Base-by-base conservation (phyloP, 2,113 vertebrate genomes). In the Ploceus nigricollis region DNA sequence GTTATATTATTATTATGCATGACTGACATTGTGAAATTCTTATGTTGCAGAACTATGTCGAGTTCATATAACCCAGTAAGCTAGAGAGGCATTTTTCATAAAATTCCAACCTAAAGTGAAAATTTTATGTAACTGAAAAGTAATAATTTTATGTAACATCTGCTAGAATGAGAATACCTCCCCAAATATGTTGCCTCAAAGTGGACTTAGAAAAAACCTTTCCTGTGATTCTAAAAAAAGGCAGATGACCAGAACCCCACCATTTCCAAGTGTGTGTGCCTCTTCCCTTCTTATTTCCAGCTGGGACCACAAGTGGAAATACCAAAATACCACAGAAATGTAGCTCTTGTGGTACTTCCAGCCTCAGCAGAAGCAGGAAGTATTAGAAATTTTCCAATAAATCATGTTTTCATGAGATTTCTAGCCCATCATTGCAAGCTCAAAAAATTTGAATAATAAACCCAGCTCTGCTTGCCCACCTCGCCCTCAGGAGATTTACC, bases 1-100 rank as follows among this genome's bases (percentile, higher is more conserved):
- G 90, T 86, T 97, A 91, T 96, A 93, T 95, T 96, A 94, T 96
- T 97, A 92, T 90, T 95, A 95, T 96, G 95, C 93, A 97, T 97
- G 95, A 96, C 94, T 97, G 95, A 97, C 94, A 83, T 93, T 0
- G 75, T 94, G 92, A 94, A 93, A 93, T 96, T 91, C 90, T 96
- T 91, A 93, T 27, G 63, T 90, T 93, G 77, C 85, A 93, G 76
- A 95, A 69, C 66, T 91, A 79, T 95, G 89, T 87, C 88, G 47
- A 94, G 91, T 88, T 95, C 94, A 87, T 90, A 93, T 82, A 94
- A 93, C 94, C 90, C 90, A 93, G 73, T 93, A 94, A 91, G 39
- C 71, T 50, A 73, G 93, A 80, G 54, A 94, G 68, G 58, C 75
- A 91, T 92, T 95, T 97, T 95, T 90, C 80, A 89, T 94, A 92